Evolutionary conservation across 2,888 invertebrate genomes (phyloP).

Genomic region (Epinotia brunnichana): DNA sequence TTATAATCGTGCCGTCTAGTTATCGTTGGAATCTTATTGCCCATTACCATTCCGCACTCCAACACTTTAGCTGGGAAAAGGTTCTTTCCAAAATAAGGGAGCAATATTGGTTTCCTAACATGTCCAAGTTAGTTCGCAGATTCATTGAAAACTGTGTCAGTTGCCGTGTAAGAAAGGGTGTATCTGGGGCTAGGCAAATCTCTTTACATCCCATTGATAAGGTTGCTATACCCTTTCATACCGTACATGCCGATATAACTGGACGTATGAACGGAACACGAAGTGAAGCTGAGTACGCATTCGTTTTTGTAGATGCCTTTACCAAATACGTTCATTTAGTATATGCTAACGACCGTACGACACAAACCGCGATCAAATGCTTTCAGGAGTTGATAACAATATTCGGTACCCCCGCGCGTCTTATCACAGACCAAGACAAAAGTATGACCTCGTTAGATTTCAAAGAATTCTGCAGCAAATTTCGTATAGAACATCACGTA

Average conservation of each 20-base stretch:
- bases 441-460: constrained; percentile 42
- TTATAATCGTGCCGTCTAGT: background rate
- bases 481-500: constrained; percentile 35
- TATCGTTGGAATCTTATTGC: constrained; percentile 22
- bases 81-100: constrained; percentile 8
- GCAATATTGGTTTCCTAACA: constrained; percentile 43
- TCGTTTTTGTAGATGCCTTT: constrained; percentile 43
- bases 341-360: constrained; percentile 39
- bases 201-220: constrained; percentile 46
- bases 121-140: constrained; percentile 42
- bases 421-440: constrained; percentile 44
- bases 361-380: constrained; percentile 16
- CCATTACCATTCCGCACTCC: constrained; percentile 1
- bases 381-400: constrained; percentile 4
- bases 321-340: constrained; percentile 44
- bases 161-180: constrained; percentile 41
- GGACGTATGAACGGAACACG: constrained; percentile 44
- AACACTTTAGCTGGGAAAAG: constrained; percentile 22
- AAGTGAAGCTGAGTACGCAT: constrained; percentile 42
- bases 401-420: constrained; percentile 35
- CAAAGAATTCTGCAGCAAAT: constrained; percentile 25
- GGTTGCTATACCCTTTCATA: constrained; percentile 44
- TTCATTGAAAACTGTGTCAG: constrained; percentile 23
- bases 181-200: constrained; percentile 39
- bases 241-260: constrained; percentile 45